Conservation (phyloP, 2,888 invertebrate species). For the Polylopha cassiicola region DNA sequence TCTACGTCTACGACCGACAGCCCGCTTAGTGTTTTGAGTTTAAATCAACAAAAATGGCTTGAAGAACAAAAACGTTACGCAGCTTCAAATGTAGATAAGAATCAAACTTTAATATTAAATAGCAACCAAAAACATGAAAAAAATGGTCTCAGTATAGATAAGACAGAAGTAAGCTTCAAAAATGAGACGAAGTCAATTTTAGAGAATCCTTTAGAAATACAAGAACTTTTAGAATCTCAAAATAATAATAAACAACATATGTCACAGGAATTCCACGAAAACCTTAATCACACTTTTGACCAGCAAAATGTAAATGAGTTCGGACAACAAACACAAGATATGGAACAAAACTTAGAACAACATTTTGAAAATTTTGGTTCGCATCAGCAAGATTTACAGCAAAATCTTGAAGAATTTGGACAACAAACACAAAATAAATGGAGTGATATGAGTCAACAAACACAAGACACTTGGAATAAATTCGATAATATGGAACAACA, state of each 20-base stretch:
- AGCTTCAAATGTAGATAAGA: constrained; percentile 10
- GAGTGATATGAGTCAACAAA: too few species aligned
- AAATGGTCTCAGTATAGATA: too few species aligned
- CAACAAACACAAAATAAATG: not conserved
- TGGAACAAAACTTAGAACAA: not conserved
- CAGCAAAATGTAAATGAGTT: not conserved
- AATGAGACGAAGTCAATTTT: too few species aligned
- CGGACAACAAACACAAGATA: not conserved
- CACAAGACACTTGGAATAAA: too few species aligned
- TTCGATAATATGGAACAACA: too few species aligned
- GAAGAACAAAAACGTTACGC: constrained; percentile 23
- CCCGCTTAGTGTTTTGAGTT: constrained; percentile 16
- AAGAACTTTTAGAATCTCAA: not conserved
- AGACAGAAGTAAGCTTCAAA: too few species aligned
- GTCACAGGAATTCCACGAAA: not conserved
- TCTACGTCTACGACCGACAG: constrained; percentile 4
- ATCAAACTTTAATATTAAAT: not conserved
- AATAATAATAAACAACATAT: not conserved
- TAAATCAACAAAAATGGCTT: constrained; percentile 21
- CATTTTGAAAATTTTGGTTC: not conserved
- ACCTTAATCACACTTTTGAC: not conserved
- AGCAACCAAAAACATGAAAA: too few species aligned
- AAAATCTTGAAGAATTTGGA: not conserved
- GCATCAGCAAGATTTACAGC: not conserved
- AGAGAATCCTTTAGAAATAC: too few species aligned